Base-by-base conservation (phyloP, 1,140 invertebrate genomes). In the Cherax quadricarinatus region DNA sequence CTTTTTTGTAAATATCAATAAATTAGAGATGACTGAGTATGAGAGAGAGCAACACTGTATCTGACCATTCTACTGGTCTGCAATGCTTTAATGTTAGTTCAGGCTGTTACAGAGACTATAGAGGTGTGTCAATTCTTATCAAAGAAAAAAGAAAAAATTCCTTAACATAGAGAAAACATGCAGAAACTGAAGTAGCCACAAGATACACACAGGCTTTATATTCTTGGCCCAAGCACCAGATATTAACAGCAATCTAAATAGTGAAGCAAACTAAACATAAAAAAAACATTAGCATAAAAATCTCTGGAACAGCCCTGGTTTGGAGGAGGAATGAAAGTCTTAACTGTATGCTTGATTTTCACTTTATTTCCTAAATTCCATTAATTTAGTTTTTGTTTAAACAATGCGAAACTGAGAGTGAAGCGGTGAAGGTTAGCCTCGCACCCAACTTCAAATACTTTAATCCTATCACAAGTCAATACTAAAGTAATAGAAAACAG, bases 71-170 rank as follows among this genome's bases (percentile, higher is more conserved):
- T 18, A 18, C 5, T 66, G 21, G 14, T 16, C 62, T 18, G 21
- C 18, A 75, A 9, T 75, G 24, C 70, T 75, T 75, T 75, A 60
- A 10, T 51, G 88, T 89, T 89, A 89, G 80, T 89, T 89, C 88
- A 89, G 88, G 88, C 88, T 89, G 88, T 89, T 89, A 89, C 88
- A 89, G 88, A 89, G 88, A 89, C 88, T 84, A 89, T 89, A 57
- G 81, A 84, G 75, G 80, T 83, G 78, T 75, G 51, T 83, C 60
- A 88, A 83, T 53, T 51, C n/a, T 84, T 49, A 30, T 83, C 9
- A 89, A 70, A 66, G 53, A 82, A 24, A 82, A 73, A 83, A 41
- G 30, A 57, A 57, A 57, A 57, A 49, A 53, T 78, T 60, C 60
- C 66, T 62, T 82, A 82, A 89, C 57, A 66, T 82, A 70, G 49